Base-by-base conservation (phyloP, 2,888 invertebrate species). In the Plagodis dolabraria region DNA sequence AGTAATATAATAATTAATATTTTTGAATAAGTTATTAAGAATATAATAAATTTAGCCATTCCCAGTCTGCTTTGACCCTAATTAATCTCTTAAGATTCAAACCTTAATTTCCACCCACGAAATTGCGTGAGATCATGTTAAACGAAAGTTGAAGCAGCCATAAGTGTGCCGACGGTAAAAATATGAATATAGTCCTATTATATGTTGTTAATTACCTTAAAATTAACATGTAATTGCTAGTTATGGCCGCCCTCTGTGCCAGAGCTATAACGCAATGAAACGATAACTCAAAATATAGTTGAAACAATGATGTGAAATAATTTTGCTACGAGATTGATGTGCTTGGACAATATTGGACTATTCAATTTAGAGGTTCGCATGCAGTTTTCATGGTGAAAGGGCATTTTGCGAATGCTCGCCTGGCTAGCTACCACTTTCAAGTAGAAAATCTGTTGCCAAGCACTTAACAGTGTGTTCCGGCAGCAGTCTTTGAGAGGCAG, bases 251-350 rank as follows among this genome's bases (percentile, higher is more conserved):
- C 54, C 45, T 48, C 47, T 45, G 35, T 59, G 53, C 49, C 47
- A 57, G 52, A 54, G 57, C 64, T 68, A 68, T 60, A 68, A 65
- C 45, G 42, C 53, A 49, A 68, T 65, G 61, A 55, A 63, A 60
- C 57, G 57, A 63, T 67, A 64, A 54, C 57, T 47, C 57, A 54
- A 67, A 69, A 64, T 59, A 47, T 53, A 58, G 40, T 45, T 44
- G 33, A 35, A 59, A 64, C 63, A 69, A 65, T 68, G 57, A 54
- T 69, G 65, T 58, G 61, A 68, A 69, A 62, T 63, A 67, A 63
- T 33, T 38, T 47, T 44, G 43, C 63, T 65, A n/a, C n/a, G n/a
- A n/a, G n/a, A n/a, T n/a, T n/a, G n/a, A 70, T 70, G 67, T 60
- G 22, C 22, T 22, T 22, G 1, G 22, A 22, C 4, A 22, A 22